A percentile compares a stretch with the other conserved stretches of the same genome.
These are phyloP conservation scores for Tenualosa ilisha DNA, from an alignment of 2,797 vertebrate species.

Conservation along the genomic window DNA sequence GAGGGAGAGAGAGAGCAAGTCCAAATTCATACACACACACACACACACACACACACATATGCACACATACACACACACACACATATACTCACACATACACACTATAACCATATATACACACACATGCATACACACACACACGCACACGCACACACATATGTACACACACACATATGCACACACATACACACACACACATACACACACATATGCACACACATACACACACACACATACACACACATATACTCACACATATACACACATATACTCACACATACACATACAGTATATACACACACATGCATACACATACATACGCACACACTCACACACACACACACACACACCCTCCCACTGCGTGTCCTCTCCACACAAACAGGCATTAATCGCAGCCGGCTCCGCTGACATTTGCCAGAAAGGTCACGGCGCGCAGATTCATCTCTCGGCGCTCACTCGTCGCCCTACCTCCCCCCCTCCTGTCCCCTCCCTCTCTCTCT, in stretches of 20 bases:
- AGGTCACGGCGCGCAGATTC: constrained; percentile 56
- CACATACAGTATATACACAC: too few species aligned
- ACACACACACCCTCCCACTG: constrained; percentile 31
- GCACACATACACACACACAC: constrained; percentile 5
- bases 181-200: too few species aligned
- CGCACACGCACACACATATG: too few species aligned
- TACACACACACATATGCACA: too few species aligned
- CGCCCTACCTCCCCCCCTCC: background rate
- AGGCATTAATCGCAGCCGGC: constrained; percentile 54
- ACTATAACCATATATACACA: constrained; percentile 43
- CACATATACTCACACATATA: too few species aligned
- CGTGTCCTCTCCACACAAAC: constrained; percentile 52
- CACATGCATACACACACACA: constrained; percentile 39
- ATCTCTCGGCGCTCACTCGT: constrained; percentile 10
- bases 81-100: constrained; percentile 35
- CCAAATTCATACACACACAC: constrained; percentile 13
- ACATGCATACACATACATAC: too few species aligned
- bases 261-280: too few species aligned
- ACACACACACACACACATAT: constrained; percentile 14
- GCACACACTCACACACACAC: constrained; percentile 32
- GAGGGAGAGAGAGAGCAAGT: background rate
- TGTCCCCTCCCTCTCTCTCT: background rate
- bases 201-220: too few species aligned
- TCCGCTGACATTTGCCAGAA: constrained; percentile 62
- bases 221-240: too few species aligned